These are phyloP conservation scores for Channa striata DNA, from an alignment of 2,797 vertebrate species.

Conservation along the genomic window DNA sequence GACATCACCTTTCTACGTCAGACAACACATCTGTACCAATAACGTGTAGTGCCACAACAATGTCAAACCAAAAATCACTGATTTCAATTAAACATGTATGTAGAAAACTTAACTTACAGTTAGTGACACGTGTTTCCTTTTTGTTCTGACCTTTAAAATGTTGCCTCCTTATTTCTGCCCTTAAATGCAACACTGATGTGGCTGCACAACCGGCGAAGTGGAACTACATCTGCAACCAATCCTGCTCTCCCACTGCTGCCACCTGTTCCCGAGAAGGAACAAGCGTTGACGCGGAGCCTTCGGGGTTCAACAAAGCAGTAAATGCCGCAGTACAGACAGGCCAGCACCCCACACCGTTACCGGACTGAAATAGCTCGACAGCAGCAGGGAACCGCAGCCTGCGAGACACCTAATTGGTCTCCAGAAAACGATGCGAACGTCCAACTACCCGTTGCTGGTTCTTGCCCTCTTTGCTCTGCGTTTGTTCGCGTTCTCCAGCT, in stretches of 20 bases:
- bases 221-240: slow-evolving; percentile 11
- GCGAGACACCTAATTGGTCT: slow-evolving; percentile 36
- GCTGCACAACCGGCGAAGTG: neutral
- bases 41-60: too few species aligned
- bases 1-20: too few species aligned
- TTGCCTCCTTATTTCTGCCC: too few species aligned
- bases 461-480: neutral
- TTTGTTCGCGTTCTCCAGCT: neutral
- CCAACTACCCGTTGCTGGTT: neutral
- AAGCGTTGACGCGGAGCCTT: neutral
- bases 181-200: too few species aligned
- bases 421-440: slow-evolving; percentile 32
- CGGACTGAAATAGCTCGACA: slow-evolving; percentile 23
- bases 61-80: too few species aligned
- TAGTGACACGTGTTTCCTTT: too few species aligned
- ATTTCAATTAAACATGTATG: too few species aligned
- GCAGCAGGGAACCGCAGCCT: slow-evolving; percentile 24
- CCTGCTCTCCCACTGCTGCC: slow-evolving; percentile 7
- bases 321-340: neutral
- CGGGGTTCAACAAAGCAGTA: neutral
- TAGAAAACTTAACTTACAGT: too few species aligned
- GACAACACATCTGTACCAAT: too few species aligned
- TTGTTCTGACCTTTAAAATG: too few species aligned
- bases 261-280: slow-evolving; percentile 17
- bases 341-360: neutral